Evolutionary conservation across 2,888 invertebrate genomes (phyloP), one percentile per base, ranked within the genome.

Genomic region (Tetragnatha montana): DNA sequence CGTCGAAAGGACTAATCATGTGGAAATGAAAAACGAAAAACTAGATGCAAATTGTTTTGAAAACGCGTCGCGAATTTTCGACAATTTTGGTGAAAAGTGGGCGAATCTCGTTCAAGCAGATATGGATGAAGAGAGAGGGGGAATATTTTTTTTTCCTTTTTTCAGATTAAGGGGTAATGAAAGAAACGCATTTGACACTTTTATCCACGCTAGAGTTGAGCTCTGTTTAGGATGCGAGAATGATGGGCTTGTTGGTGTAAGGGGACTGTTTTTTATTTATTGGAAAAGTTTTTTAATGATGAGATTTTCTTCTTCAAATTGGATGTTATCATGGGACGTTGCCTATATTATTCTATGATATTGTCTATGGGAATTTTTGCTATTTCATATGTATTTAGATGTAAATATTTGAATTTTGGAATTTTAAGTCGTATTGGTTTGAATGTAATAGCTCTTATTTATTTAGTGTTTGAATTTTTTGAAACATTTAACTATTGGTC

Each of bases 31-130:
- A 78, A 81, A 69, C 47, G 69, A 75, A 49, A 73, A 60, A 76
- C n/a, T 70, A 76, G 51, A 87, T 87, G 82, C 82, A 87, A 87
- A 87, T 87, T 87, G 87, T 82, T 87, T 87, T 78, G 87, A 76
- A 87, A 82, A 82, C 71, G 87, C 76, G 82, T 87, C 76, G 81
- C 50, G 82, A 68, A 87, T 81, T 35, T 87, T 87, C 76, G 82
- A 71, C 76, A 87, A 81, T 82, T 82, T 75, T 75, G 81, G 86
- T 80, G 74, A 80, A 80, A 80, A 86, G 80, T 86, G 86, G 86
- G 80, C n/a, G 60, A 71, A 74, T 80, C 50, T 80, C 51, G 21
- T 73, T 82, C 50, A 51, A 22, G 82, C 73, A 49, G 50, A 51
- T 21, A 82, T 69, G 69, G 69, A 71, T 70, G 81, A 49, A 70